Conservation (phyloP, 2,888 invertebrate genomes). For the Drosophila dives region DNA sequence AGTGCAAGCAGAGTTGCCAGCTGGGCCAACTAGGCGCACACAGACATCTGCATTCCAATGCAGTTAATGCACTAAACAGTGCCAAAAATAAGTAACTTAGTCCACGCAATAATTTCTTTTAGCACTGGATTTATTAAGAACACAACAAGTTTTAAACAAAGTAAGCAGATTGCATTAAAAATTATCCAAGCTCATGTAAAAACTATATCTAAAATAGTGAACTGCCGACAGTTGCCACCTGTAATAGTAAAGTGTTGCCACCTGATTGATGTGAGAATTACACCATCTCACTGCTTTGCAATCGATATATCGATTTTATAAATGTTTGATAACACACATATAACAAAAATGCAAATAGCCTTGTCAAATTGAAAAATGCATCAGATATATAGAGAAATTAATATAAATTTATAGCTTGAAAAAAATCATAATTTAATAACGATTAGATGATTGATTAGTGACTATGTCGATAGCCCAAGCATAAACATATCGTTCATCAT, state of each 20-base stretch:
- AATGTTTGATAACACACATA: too few relatives aligned
- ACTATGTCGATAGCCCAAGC: not conserved
- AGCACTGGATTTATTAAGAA: not conserved
- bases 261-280: conserved; percentile 1
- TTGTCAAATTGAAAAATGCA: not conserved
- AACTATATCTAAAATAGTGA: conserved; percentile 21
- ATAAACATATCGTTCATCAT: conserved; percentile 6
- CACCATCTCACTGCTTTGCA: not conserved
- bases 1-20: conserved; percentile 55
- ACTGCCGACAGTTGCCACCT: conserved; percentile 42
- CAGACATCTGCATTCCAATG: conserved; percentile 51
- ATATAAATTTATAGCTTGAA: not conserved
- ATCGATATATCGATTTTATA: conserved; percentile 8
- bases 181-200: conserved; percentile 2
- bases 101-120: not conserved
- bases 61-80: conserved; percentile 19
- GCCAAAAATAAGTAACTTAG: not conserved
- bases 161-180: conserved; percentile 12
- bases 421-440: not conserved
- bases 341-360: not conserved
- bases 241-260: conserved; percentile 25
- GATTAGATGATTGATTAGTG: not conserved
- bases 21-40: conserved; percentile 27
- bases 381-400: not conserved
- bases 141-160: not conserved